Base-by-base conservation (phyloP, 2,797 vertebrate species). In the Poeciliopsis turneri region DNA sequence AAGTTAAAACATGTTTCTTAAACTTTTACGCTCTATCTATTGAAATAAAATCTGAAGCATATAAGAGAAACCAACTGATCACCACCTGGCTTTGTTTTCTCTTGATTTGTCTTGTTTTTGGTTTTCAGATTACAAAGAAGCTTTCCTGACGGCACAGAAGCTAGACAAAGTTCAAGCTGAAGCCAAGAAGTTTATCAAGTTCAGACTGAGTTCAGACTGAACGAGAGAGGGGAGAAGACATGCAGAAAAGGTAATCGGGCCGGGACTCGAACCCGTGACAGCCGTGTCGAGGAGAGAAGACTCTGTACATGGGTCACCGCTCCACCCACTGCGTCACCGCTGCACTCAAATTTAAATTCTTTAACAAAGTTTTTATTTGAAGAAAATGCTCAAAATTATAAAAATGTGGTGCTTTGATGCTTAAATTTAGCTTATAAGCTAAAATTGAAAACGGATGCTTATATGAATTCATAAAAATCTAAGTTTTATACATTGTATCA, bases 121-220 rank as follows among this genome's bases (percentile, higher is more conserved):
- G 45, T 64, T 79, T 76, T 39, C 85, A 97, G 96, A 93, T 89
- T 96, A 96, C 84, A 91, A 78, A 6, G 96, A 97, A 76, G 92
- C 96, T 43, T 96, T 95, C 85, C 87, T 89, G 30, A 93, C 92
- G 79, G 91, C 96, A 23, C 85, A 81, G 79, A 74, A 84, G 0
- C 87, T 91, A 33, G 6, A 0, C 3, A 81, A 88, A 8, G 85
- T 72, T 57, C 74, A 64, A 4, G 33, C 66, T 79, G 73, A 55
- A 16, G 85, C 95, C 9, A 76, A 93, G 59, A 75, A 80, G 4
- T 96, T 97, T 91, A 93, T 97, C 81, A 92, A 78, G 91, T 96
- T 98, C n/a, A n/a, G n/a, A n/a, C n/a, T n/a, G 86, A 91, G 94
- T 83, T 72, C 3, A 51, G 55, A 18, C 16, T 13, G 1, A 3